Evolutionary conservation across 2,113 vertebrate species (phyloP).

Genomic region (human (Homo sapiens)): DNA sequence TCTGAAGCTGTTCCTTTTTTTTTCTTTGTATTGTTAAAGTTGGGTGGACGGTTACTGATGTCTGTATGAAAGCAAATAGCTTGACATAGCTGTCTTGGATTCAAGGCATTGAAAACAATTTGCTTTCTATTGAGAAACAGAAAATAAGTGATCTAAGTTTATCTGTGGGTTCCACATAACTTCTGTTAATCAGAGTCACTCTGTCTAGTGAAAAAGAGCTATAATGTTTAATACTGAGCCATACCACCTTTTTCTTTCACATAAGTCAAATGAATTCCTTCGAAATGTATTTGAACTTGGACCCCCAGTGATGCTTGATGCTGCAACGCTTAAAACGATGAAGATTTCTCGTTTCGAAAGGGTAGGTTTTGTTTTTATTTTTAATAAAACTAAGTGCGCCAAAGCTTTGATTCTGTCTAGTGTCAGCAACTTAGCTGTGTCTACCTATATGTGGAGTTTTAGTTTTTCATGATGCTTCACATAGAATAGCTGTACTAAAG

Average conservation of each 20-base stretch:
- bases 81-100: not conserved
- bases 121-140: not conserved
- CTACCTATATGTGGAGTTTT: not conserved
- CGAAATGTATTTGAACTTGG: conserved; percentile 98
- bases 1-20: not conserved
- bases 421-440: not conserved
- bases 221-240: not conserved
- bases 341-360: conserved; percentile 97
- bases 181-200: not conserved
- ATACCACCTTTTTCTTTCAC: not conserved
- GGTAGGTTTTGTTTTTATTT: conserved; percentile 83
- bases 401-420: not conserved
- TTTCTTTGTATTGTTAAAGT: not conserved
- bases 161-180: not conserved
- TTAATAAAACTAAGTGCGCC: not conserved
- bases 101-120: not conserved
- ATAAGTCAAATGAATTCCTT: conserved; percentile 96
- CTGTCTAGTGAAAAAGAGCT: not conserved
- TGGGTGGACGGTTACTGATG: not conserved
- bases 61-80: not conserved
- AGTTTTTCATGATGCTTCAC: not conserved
- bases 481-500: not conserved
- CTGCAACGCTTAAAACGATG: conserved; percentile 94
- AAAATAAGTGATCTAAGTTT: not conserved
- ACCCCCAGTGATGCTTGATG: conserved; percentile 94